These are phyloP conservation scores for Alectura lathami DNA, from an alignment of 2,113 vertebrate genomes.

Conservation along the genomic window DNA sequence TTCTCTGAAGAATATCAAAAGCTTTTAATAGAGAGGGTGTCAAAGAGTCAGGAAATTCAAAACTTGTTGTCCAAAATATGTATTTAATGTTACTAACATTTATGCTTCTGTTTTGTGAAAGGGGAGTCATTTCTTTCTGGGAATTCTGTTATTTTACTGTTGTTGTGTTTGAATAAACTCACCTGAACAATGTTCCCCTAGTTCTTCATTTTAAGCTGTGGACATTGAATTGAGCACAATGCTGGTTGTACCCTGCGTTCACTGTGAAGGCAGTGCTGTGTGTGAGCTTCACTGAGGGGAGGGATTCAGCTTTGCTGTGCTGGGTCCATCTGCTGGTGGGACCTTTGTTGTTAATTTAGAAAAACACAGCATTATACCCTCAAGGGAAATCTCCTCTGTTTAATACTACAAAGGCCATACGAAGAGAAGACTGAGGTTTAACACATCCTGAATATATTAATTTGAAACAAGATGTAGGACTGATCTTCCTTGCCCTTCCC, in stretches of 20 bases:
- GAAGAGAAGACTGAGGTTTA: neutral
- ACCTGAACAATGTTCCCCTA: slow-evolving; percentile 23
- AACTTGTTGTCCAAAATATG: slow-evolving; percentile 1
- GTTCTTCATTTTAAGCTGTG: slow-evolving; percentile 43
- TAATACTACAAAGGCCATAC: neutral
- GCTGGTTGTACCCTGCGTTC: neutral
- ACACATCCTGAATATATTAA: neutral
- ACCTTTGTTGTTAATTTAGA: neutral
- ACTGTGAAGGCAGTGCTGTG: neutral
- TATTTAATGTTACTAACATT: slow-evolving; percentile 53
- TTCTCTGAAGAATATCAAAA: neutral
- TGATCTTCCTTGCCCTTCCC: neutral
- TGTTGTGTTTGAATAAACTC: slow-evolving; percentile 73
- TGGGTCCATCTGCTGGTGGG: neutral
- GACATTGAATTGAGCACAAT: neutral
- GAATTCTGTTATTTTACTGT: slow-evolving; percentile 54
- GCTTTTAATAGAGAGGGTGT: neutral
- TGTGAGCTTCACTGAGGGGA: neutral
- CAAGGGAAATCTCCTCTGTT: neutral
- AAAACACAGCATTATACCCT: neutral
- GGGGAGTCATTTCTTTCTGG: neutral
- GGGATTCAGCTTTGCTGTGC: neutral
- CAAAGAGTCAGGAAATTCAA: neutral
- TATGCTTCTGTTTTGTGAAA: slow-evolving; percentile 7
- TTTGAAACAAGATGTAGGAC: neutral